A percentile compares a stretch with the other conserved stretches of the same genome.
Conservation (phyloP, 2,113 vertebrate species). For the Ailuropoda melanoleuca region DNA sequence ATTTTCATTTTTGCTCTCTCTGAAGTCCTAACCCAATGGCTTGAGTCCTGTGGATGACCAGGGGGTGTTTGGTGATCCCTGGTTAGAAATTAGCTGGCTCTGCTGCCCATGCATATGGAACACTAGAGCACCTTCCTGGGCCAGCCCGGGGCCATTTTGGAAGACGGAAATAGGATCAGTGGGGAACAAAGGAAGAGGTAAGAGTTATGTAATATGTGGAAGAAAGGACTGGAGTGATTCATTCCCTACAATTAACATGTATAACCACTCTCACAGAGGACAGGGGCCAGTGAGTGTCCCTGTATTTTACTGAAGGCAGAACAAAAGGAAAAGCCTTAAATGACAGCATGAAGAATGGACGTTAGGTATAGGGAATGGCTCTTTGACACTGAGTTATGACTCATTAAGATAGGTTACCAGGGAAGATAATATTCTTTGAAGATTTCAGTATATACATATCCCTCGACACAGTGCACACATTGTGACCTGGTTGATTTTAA, state of each 20-base stretch:
- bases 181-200: rapidly evolving
- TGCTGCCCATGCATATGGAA: rapidly evolving
- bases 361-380: neutral
- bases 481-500: neutral
- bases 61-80: rapidly evolving
- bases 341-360: slow-evolving; percentile 50
- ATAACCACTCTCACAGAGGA: rapidly evolving
- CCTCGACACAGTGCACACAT: neutral
- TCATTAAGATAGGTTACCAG: neutral
- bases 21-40: rapidly evolving
- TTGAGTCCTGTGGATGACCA: rapidly evolving
- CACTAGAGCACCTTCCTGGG: neutral
- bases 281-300: neutral
- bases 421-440: neutral
- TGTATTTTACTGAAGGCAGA: neutral
- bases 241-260: rapidly evolving
- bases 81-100: rapidly evolving
- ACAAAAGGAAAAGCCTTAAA: neutral
- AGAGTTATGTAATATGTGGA: neutral
- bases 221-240: neutral
- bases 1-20: neutral
- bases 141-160: rapidly evolving
- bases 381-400: slow-evolving; percentile 20
- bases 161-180: neutral
- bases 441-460: neutral